A percentile compares a stretch with the other conserved stretches of the same genome.
Conservation (phyloP, 2,888 invertebrate genomes). For the Orthosia incerta region DNA sequence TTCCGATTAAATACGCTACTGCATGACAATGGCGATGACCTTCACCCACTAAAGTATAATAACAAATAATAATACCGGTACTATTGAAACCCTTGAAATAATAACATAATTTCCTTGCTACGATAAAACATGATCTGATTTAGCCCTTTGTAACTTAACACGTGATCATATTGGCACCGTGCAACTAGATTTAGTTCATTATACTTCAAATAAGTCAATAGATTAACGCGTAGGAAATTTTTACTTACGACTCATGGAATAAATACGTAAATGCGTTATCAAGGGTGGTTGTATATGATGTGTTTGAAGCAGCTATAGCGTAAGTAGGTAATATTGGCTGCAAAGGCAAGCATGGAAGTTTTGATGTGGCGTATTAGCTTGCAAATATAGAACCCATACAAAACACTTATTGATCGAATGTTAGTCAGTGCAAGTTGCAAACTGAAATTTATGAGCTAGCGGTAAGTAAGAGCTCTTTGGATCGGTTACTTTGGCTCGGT, state of each 20-base stretch:
- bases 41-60: conserved; percentile 54
- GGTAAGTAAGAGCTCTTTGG: conserved; percentile 83
- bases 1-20: conserved; percentile 34
- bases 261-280: conserved; percentile 61
- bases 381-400: conserved; percentile 90
- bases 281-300: conserved; percentile 54
- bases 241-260: conserved; percentile 48
- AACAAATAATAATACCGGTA: conserved; percentile 27
- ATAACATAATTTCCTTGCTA: conserved; percentile 69
- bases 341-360: conserved; percentile 85
- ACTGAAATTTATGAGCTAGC: conserved; percentile 89
- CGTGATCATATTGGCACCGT: conserved; percentile 76
- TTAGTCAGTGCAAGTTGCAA: conserved; percentile 88
- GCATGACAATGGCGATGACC: conserved; percentile 42
- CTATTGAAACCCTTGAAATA: conserved; percentile 57
- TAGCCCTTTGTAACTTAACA: conserved; percentile 79
- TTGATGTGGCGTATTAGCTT: conserved; percentile 88
- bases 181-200: conserved; percentile 67
- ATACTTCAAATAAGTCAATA: conserved; percentile 8
- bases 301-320: conserved; percentile 70
- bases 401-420: conserved; percentile 90
- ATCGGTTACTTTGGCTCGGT: conserved; percentile 83
- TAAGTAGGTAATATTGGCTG: conserved; percentile 82
- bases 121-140: conserved; percentile 77
- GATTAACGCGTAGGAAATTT: conserved; percentile 1